Evolutionary conservation across 2,888 invertebrate species (phyloP), one percentile per base, ranked within the genome.

Genomic region (Orthonevra nobilis): DNA sequence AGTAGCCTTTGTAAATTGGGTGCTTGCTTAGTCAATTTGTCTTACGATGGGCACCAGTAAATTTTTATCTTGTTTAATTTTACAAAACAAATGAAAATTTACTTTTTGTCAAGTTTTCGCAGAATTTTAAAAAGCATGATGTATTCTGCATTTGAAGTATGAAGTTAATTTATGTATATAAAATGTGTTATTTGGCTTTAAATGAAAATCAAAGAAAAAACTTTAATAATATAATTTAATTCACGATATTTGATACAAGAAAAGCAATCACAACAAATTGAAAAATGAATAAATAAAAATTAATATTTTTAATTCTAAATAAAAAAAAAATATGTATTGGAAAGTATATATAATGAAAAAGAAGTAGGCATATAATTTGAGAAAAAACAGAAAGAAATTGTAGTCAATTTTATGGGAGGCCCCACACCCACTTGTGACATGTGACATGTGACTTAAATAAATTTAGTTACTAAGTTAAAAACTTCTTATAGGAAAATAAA

Each of bases 371-470:
- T 56, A 32, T 6, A 70, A 58, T 32, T 26, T 44, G 54, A 36
- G 54, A 56, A 48, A 42, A 42, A 26, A 14, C 34, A 56, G 40
- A 17, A 7, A 19, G 3, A 36, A 52, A 74, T 61, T 56, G 63
- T 52, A 73, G 79, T 79, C 79, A 79, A 79, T 79, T 75, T 64
- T 60, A 66, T 66, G 77, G 77, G 77, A 77, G 54, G 28, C 40
- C 46, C 64, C 64, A 72, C 64, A 52, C 52, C 77, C 72, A 64
- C 60, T 66, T 73, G 73, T 66, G 73, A 79, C 73, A 79, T 73
- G 73, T 79, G 79, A 79, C 79, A 79, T 73, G 73, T 79, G 79
- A 79, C 79, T 79, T 79, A 72, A 61, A 42, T 66, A 73, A 58
- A 64, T 77, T 58, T 60, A 77, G 52, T 60, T 72, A 52, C 20